Evolutionary conservation across 1,140 invertebrate species (phyloP).

Genomic region (Apolygus lucorum): DNA sequence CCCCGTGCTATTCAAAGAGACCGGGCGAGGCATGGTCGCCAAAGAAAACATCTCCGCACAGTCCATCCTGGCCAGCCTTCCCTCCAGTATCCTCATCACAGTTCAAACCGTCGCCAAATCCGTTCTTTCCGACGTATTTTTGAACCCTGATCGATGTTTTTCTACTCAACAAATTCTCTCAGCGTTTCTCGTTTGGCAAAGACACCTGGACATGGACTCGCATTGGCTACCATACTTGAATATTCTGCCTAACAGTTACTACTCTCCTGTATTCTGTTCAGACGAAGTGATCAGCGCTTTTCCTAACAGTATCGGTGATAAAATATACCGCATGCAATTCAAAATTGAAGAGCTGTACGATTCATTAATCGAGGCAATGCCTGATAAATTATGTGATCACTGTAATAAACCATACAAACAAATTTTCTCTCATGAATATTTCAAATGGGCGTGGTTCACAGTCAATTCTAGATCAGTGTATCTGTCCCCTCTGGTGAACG

Average conservation of each 20-base stretch:
- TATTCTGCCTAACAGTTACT: conserved; percentile 40
- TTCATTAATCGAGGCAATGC: conserved; percentile 18
- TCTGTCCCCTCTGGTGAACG: conserved; percentile 30
- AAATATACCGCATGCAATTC: conserved; percentile 30
- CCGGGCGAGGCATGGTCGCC: conserved; percentile 43
- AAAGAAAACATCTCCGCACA: conserved; percentile 36
- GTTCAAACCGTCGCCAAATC: conserved; percentile 33
- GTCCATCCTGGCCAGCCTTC: conserved; percentile 41
- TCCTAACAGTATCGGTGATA: conserved; percentile 30
- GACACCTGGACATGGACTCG: conserved; percentile 32
- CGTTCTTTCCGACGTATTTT: conserved; percentile 30
- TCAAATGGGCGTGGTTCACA: conserved; percentile 45
- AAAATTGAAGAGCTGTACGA: conserved; percentile 29
- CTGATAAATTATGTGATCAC: conserved; percentile 30
- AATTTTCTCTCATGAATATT: conserved; percentile 34
- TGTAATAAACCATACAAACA: conserved; percentile 27
- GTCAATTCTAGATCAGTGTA: conserved; percentile 52
- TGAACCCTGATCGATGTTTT: conserved; percentile 21
- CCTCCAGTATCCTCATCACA: conserved; percentile 41
- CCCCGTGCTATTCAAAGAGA: conserved; percentile 34
- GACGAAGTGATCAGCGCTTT: conserved; percentile 28
- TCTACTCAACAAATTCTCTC: conserved; percentile 38
- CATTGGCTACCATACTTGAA: conserved; percentile 40
- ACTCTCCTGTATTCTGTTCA: conserved; percentile 35
- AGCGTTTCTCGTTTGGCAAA: conserved; percentile 40